Percentiles rank a stretch among this genome's conserved stretches.
phyloP scores from a whole-genome alignment of 2,888 invertebrate species.

The Clusia tigrina region DNA sequence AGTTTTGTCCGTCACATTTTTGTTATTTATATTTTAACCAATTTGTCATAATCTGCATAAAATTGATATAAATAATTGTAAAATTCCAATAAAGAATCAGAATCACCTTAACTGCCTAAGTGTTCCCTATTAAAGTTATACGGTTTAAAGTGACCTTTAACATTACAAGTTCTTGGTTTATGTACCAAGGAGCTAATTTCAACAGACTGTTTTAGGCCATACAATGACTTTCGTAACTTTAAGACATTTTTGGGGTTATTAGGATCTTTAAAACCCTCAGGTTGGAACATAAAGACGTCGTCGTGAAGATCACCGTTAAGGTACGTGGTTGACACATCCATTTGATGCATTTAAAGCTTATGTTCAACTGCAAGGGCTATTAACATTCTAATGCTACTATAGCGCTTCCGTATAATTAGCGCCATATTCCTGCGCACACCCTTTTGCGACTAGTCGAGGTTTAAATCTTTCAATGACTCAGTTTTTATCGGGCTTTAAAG shows the following conservation, averaged over 20 bases:
- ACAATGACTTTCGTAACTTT: constrained; percentile 37
- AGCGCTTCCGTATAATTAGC: constrained; percentile 34
- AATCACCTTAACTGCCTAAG: no score
- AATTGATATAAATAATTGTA: no score
- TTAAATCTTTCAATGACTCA: constrained; percentile 31
- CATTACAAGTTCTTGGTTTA: no score
- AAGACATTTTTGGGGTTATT: constrained; percentile 20
- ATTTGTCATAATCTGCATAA: no score
- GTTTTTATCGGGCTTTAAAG: constrained; percentile 29
- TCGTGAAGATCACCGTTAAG: constrained; percentile 37
- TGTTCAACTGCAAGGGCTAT: constrained; percentile 38
- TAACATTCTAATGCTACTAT: constrained; percentile 34
- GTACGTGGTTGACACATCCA: constrained; percentile 39
- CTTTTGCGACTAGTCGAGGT: constrained; percentile 34
- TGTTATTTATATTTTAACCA: no score
- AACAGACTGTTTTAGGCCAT: constrained; percentile 42
- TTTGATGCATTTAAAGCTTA: constrained; percentile 35
- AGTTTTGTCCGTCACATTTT: no score
- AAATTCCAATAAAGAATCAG: no score
- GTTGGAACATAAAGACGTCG: constrained; percentile 35
- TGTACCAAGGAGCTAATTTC: no score
- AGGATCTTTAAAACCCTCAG: constrained; percentile 18
- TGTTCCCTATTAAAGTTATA: no score
- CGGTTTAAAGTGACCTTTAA: no score
- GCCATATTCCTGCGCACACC: constrained; percentile 32